Evolutionary conservation across 2,888 invertebrate species (phyloP), one percentile per base, ranked within the genome.

Genomic region (Pegoplata infirma): DNA sequence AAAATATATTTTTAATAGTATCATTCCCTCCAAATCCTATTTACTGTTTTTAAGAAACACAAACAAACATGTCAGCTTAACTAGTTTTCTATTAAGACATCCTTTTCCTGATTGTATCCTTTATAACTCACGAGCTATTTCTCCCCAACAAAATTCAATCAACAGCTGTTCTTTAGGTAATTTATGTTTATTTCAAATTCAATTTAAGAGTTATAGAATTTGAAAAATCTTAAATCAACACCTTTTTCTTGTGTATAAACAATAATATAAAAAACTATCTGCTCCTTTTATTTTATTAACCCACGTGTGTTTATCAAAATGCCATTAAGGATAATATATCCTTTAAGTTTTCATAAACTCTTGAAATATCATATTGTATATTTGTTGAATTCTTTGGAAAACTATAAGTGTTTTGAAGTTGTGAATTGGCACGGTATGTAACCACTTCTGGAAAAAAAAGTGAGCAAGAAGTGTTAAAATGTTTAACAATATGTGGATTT

Each of bases 91-190:
- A 63, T 17, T 59, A 69, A 68, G 16, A 40, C 10, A 19, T 55
- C 53, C 40, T 51, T 53, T 17, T 5, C 16, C 3, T 19, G 7
- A 40, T 51, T 61, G 46, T 47, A 68, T 44, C n/a, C n/a, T n/a
- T n/a, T n/a, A n/a, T n/a, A n/a, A 53, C 73, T 69, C 78, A 79
- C 75, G 75, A 55, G 66, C 59, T 71, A 75, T 53, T 49, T 64
- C 49, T n/a, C 32, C n/a, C 36, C 12, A 40, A 40, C 36, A 40
- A 40, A 25, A 3, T 5, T 23, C 19, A 44, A 44, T 25, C 23
- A 69, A 67, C 75, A 75, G 55, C 71, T 79, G 79, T 58, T 71
- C n/a, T n/a, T n/a, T n/a, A n/a, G n/a, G n/a, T n/a, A n/a, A n/a
- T n/a, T n/a, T n/a, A n/a, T n/a, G n/a, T n/a, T n/a, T n/a, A n/a